phyloP scores from a whole-genome alignment of 2,113 vertebrate genomes.

The Arenaria interpres region DNA sequence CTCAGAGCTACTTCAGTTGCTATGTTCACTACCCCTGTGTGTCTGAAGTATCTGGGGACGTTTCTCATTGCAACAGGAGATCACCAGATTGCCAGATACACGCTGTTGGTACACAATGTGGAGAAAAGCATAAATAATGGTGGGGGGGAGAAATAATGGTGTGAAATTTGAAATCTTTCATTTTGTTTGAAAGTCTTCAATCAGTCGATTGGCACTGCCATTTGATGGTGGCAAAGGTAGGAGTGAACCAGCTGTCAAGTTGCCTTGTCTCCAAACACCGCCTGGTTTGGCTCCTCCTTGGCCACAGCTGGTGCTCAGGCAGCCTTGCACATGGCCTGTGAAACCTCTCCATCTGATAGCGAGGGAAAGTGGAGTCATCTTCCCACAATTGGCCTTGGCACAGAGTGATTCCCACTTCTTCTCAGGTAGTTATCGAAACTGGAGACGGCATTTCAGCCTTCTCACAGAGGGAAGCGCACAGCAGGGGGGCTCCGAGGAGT shows the following conservation, averaged over 20 bases:
- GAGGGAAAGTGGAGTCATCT: not conserved
- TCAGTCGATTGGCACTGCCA: not conserved
- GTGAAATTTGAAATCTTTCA: not conserved
- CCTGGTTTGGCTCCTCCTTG: not conserved
- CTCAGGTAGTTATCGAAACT: constrained; percentile 25
- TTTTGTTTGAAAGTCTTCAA: not conserved
- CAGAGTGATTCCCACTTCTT: not conserved
- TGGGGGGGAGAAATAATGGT: not conserved
- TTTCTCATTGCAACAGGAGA: not conserved
- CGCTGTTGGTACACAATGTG: not conserved
- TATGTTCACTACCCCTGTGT: not conserved
- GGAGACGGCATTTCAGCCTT: not conserved
- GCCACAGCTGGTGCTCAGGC: not conserved
- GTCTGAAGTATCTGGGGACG: not conserved
- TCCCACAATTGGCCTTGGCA: constrained; percentile 10
- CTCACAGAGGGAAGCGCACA: not conserved
- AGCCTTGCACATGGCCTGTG: not conserved
- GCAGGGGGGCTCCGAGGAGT: not conserved
- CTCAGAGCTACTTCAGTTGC: not conserved
- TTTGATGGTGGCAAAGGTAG: not conserved
- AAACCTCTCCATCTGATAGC: not conserved
- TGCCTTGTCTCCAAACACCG: not conserved
- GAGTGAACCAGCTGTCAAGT: not conserved
- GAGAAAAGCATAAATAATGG: not conserved
- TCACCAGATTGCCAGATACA: not conserved